Evolutionary conservation across 2,113 vertebrate species (phyloP), one percentile per base, ranked within the genome.

Genomic region (Neogobius melanostomus): DNA sequence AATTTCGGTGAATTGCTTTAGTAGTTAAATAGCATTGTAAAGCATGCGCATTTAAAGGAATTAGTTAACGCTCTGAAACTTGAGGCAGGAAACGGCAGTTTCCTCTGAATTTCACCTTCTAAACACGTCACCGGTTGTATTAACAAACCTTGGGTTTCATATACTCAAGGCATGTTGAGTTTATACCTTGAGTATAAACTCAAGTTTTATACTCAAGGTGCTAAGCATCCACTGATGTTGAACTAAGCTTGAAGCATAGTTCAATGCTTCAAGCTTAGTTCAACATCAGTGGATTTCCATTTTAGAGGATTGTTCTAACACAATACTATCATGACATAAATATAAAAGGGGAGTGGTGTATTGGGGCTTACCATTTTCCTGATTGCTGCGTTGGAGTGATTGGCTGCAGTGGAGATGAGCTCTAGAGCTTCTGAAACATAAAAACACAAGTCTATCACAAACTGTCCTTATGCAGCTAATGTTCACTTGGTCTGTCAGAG

Each of bases 381-480:
- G 83, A 99, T 99, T 74, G 97, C 97, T 12, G 96, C 95, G 0
- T 99, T 99, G 12, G 98, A 99, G 76, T 99, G 98, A 85, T 98
- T 96, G 0, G 98, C 97, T 46, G 98, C 98, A 0, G 95, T 99
- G 6, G 98, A 96, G 81, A 99, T 99, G n/a, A 99, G 93, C 85
- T 98, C 96, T 90, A 99, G 81, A 0, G 98, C 97, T 75, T 97
- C 97, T 99, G 94, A 52, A 87, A 92, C 11, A 78, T 46, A 61
- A 11, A 68, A 50, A 72, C 15, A 66, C 14, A 72, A 44, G 51
- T 63, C 36, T 59, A 45, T 69, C 28, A 54, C 15, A 65, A 14
- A 2, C 45, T 15, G 7, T 8, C 45, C 45, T 12, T 59, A 10
- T 46, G n/a, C 8, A 36, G 15, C 50, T 54, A 61, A 12, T 46